Conservation (phyloP, 2,797 vertebrate genomes). For the Pipistrellus pygmaeus region DNA sequence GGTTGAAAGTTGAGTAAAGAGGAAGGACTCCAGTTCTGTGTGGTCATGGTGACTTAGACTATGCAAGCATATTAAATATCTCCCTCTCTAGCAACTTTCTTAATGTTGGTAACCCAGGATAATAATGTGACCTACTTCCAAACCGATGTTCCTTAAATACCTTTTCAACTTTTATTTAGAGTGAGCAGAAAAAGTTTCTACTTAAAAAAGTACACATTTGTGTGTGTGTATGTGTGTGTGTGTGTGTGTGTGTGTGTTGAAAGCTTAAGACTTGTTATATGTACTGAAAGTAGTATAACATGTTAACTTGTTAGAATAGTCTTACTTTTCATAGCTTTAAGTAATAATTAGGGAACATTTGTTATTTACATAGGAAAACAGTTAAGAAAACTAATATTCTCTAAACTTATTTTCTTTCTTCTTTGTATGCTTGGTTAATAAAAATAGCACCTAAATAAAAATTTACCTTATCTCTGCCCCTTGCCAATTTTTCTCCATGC, state of each 20-base stretch:
- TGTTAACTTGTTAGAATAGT: not conserved
- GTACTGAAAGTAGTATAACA: not conserved
- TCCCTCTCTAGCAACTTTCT: not conserved
- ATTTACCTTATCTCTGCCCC: not conserved
- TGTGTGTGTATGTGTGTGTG: not conserved
- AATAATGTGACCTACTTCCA: not conserved
- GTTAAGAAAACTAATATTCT: not conserved
- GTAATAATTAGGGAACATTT: not conserved
- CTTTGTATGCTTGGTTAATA: not conserved
- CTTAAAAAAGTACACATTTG: not conserved
- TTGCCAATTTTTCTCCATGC: not conserved
- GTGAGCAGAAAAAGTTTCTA: not conserved
- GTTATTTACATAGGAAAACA: not conserved
- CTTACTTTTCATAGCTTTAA: slow-evolving; percentile 52
- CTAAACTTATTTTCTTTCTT: not conserved
- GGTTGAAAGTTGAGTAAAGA: not conserved
- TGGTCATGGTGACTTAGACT: not conserved
- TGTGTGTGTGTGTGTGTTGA: not conserved
- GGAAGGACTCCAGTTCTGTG: not conserved
- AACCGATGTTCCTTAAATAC: not conserved
- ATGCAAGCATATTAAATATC: not conserved
- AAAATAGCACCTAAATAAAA: slow-evolving; percentile 15
- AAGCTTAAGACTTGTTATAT: not conserved
- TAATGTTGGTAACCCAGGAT: not conserved
- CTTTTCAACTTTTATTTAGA: slow-evolving; percentile 47